Percentiles rank a stretch among this genome's conserved stretches.
These are phyloP conservation scores for Ficedula albicollis DNA, from an alignment of 2,797 vertebrate species.

Conservation along the genomic window DNA sequence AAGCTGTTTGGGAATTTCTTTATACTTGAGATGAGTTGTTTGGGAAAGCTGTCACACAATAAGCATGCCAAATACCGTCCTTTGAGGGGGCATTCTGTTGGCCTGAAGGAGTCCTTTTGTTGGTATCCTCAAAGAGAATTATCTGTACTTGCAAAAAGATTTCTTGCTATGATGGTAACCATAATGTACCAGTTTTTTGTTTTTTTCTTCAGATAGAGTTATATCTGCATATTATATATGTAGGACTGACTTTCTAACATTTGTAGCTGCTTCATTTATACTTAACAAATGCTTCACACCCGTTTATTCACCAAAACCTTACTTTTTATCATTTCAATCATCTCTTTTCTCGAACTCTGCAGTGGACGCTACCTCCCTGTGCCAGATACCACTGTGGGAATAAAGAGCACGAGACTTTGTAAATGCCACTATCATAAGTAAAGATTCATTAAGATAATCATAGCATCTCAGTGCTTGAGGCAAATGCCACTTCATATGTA, in stretches of 20 bases:
- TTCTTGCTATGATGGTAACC: background rate
- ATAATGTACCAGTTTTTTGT: fast-evolving
- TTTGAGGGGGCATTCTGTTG: background rate
- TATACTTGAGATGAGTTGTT: background rate
- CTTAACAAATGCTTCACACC: background rate
- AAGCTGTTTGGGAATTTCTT: background rate
- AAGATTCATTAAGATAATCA: slow-evolving; percentile 23
- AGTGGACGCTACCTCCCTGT: background rate
- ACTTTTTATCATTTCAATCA: background rate
- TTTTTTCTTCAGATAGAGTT: background rate
- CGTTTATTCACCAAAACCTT: background rate
- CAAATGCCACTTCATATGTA: background rate
- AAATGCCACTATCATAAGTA: background rate
- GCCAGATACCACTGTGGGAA: background rate
- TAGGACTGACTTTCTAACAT: background rate
- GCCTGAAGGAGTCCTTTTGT: background rate
- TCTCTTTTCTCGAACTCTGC: background rate
- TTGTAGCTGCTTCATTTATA: background rate
- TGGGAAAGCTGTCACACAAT: background rate
- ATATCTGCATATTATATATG: background rate
- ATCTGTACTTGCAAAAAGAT: background rate
- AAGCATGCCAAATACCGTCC: background rate
- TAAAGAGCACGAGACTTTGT: background rate
- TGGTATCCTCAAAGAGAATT: background rate
- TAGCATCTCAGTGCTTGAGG: background rate